A percentile compares a stretch with the other conserved stretches of the same genome.
Evolutionary conservation across 1,140 invertebrate genomes (phyloP).

Genomic region (Paraescarpia echinospica): DNA sequence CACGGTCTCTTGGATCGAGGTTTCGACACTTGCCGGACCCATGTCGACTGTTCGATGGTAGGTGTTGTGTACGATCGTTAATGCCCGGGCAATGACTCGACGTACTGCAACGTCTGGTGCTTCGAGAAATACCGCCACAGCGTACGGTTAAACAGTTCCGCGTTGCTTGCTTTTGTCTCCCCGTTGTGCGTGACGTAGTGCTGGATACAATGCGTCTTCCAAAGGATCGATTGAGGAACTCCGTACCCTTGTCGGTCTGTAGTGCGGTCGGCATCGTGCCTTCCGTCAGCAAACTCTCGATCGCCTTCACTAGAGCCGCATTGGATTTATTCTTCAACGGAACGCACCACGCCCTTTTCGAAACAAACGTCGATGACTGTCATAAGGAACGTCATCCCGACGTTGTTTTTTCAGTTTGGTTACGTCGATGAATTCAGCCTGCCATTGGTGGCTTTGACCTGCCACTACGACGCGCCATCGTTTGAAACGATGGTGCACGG

Average conservation of each 20-base stretch:
- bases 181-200: no score
- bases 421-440: conserved; percentile 53
- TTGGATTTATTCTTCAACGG: background rate
- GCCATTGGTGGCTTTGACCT: conserved; percentile 51
- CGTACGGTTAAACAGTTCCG: no score
- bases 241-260: no score
- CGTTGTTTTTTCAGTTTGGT: conserved; percentile 48
- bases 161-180: no score
- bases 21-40: conserved; percentile 55
- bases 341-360: conserved; percentile 45
- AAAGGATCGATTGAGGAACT: no score
- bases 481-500: conserved; percentile 10
- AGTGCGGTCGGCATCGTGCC: no score
- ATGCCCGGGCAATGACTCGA: conserved; percentile 33
- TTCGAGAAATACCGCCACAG: no score
- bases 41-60: conserved; percentile 53
- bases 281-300: conserved; percentile 28
- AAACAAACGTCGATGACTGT: conserved; percentile 60
- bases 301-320: conserved; percentile 33
- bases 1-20: no score
- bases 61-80: conserved; percentile 55
- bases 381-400: conserved; percentile 57
- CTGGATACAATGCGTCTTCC: conserved; percentile 22
- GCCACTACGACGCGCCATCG: conserved; percentile 19
- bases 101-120: no score